A percentile compares a stretch with the other conserved stretches of the same genome.
phyloP scores from a whole-genome alignment of 2,797 vertebrate genomes.

The Dermochelys coriacea region DNA sequence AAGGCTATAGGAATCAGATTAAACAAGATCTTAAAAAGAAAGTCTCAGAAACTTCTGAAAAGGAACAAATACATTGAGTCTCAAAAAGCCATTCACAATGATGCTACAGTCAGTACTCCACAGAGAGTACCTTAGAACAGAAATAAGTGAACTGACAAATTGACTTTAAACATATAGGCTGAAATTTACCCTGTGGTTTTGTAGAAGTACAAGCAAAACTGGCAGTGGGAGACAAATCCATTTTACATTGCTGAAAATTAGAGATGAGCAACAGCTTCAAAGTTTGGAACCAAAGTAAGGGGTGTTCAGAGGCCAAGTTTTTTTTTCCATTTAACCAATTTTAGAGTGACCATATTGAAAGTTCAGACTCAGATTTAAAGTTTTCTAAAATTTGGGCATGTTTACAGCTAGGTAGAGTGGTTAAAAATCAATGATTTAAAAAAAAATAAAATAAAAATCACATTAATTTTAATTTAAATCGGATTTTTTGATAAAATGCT shows the following conservation, averaged over 20 bases:
- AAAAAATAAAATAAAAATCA: too few relatives aligned
- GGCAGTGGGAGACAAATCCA: neutral
- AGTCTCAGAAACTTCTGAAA: neutral
- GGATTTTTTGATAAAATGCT: too few relatives aligned
- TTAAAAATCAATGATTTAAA: too few relatives aligned
- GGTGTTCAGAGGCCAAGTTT: too few relatives aligned
- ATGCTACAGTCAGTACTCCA: neutral
- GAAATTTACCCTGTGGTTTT: neutral
- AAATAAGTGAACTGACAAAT: neutral
- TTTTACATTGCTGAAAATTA: neutral
- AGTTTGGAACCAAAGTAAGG: too few relatives aligned
- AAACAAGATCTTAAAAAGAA: constrained; percentile 3
- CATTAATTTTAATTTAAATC: too few relatives aligned
- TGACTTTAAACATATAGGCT: neutral
- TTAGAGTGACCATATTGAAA: neutral
- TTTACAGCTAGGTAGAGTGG: neutral
- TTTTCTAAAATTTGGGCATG: neutral
- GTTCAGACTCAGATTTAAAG: neutral
- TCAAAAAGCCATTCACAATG: neutral
- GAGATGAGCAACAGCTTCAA: neutral
- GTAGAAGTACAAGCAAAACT: neutral
- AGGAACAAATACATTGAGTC: neutral
- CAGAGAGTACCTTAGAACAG: neutral
- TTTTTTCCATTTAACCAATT: neutral
- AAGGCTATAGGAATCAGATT: constrained; percentile 12